A percentile compares a stretch with the other conserved stretches of the same genome.
phyloP scores from a whole-genome alignment of 2,888 invertebrate genomes.

The Ypsolopha sequella region DNA sequence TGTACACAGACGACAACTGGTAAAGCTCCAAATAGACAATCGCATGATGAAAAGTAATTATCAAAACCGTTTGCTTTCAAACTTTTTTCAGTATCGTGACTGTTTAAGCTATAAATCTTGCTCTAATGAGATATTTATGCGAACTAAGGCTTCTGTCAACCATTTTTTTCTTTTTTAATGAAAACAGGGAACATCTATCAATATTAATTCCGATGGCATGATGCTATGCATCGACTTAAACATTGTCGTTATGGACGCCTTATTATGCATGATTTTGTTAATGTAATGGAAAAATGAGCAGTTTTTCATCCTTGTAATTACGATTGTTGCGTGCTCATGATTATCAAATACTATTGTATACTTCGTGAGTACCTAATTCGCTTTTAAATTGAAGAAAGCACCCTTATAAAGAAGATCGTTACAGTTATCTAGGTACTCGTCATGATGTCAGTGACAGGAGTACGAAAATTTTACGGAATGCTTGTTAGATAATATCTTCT shows the following conservation, averaged over 20 bases:
- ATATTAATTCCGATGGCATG: slow-evolving; percentile 23
- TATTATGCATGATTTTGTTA: not conserved
- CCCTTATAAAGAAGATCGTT: no score
- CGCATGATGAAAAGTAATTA: slow-evolving; percentile 69
- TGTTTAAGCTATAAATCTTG: slow-evolving; percentile 61
- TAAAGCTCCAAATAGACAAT: slow-evolving; percentile 51
- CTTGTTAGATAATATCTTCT: no score
- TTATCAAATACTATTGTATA: no score
- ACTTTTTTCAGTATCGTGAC: slow-evolving; percentile 61
- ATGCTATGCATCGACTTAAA: not conserved
- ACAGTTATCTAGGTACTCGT: no score
- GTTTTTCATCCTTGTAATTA: not conserved
- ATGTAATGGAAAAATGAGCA: no score
- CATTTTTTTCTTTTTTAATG: slow-evolving; percentile 55
- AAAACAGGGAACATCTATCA: slow-evolving; percentile 38
- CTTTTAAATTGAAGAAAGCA: no score
- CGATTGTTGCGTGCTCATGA: not conserved
- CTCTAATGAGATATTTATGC: slow-evolving; percentile 67
- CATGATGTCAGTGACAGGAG: no score
- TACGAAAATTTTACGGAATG: no score
- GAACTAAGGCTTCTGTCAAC: slow-evolving; percentile 44
- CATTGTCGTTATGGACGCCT: not conserved
- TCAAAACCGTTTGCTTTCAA: slow-evolving; percentile 51
- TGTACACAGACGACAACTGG: slow-evolving; percentile 10
- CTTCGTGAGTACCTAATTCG: no score